These are phyloP conservation scores for Euura saliciscinereae DNA, from an alignment of 1,140 invertebrate species.

Conservation along the genomic window DNA sequence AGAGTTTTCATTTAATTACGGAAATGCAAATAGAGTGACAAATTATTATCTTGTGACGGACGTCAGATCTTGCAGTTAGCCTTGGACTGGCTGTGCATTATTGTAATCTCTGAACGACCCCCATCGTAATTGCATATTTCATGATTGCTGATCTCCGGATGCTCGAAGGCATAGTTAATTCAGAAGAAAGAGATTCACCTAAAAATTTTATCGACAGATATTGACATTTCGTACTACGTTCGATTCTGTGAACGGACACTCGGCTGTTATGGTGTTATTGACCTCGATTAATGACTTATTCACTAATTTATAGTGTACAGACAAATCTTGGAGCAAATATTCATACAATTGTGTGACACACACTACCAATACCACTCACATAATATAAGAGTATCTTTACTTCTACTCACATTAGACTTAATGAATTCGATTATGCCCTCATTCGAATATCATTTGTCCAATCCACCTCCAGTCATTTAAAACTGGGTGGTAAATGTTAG, in stretches of 20 bases:
- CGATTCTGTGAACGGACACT: not conserved
- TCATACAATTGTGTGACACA: no score
- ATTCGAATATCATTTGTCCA: not conserved
- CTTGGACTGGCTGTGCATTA: not conserved
- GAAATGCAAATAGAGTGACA: not conserved
- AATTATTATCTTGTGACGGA: not conserved
- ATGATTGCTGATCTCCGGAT: not conserved
- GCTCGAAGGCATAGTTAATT: no score
- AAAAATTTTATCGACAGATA: no score
- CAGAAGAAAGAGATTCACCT: no score
- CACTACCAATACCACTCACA: not conserved
- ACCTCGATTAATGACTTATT: no score
- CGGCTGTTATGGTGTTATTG: no score
- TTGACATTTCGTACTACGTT: not conserved
- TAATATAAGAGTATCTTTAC: not conserved
- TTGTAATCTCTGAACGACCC: not conserved
- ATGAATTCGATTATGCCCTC: not conserved
- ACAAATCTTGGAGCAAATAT: no score
- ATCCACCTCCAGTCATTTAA: not conserved
- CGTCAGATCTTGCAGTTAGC: not conserved
- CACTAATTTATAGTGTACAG: no score
- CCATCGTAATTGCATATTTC: not conserved
- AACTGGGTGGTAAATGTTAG: not conserved
- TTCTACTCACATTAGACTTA: not conserved
- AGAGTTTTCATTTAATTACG: no score